phyloP scores from a whole-genome alignment of 2,888 invertebrate species.

The Troides oblongomaculatus region DNA sequence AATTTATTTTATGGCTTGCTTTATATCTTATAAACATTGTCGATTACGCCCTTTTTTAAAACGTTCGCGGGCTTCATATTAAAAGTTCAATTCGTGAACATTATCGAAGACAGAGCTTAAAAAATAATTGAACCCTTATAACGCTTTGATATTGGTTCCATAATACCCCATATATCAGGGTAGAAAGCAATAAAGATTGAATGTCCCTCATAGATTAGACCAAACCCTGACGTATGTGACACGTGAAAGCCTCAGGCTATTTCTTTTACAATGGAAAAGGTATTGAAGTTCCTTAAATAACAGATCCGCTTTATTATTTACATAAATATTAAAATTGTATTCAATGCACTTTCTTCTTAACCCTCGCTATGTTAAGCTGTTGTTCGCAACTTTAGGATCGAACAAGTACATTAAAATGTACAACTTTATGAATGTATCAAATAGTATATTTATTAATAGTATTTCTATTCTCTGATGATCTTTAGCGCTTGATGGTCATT shows the following conservation, averaged over 20 bases:
- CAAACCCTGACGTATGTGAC: conserved; percentile 77
- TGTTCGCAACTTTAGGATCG: background rate
- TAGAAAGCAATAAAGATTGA: conserved; percentile 74
- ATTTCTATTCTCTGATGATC: conserved; percentile 40
- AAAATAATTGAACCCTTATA: conserved; percentile 52
- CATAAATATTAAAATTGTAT: conserved; percentile 38
- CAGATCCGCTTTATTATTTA: conserved; percentile 49
- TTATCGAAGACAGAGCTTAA: conserved; percentile 23
- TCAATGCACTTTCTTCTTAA: background rate
- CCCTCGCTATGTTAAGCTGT: too few relatives aligned
- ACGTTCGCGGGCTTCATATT: background rate
- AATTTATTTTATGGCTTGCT: conserved; percentile 28
- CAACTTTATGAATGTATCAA: conserved; percentile 55
- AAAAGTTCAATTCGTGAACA: background rate
- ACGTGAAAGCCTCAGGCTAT: conserved; percentile 65
- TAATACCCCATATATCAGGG: conserved; percentile 72
- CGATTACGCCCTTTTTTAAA: conserved; percentile 4
- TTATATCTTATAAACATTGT: conserved; percentile 1
- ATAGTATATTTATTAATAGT: conserved; percentile 54
- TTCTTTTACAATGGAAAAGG: conserved; percentile 57
- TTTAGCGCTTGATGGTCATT: too few relatives aligned
- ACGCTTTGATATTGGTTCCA: conserved; percentile 62
- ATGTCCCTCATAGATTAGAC: conserved; percentile 71
- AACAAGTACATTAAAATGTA: background rate
- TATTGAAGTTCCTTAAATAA: conserved; percentile 64